These are phyloP conservation scores for Resseliella maxima DNA, from an alignment of 2,888 invertebrate genomes.

Conservation along the genomic window DNA sequence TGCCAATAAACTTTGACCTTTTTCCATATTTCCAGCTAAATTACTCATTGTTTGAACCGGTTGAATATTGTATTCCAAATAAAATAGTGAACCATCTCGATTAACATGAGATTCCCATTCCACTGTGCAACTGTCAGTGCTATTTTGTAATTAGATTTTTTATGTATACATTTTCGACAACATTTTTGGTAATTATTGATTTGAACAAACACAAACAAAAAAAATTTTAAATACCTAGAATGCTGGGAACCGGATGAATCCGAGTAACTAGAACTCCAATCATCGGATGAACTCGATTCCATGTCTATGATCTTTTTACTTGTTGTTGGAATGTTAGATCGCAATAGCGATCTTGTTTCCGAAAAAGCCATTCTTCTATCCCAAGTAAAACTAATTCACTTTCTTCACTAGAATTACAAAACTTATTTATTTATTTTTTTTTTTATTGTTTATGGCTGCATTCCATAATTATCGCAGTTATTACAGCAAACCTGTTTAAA, in stretches of 20 bases:
- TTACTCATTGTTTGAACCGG: background rate
- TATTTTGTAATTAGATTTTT: background rate
- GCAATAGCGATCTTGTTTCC: background rate
- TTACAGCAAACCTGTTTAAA: constrained; percentile 35
- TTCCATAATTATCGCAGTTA: constrained; percentile 40
- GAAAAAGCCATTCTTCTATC: constrained; percentile 26
- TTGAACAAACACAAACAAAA: background rate
- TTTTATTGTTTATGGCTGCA: constrained; percentile 46
- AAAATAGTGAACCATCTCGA: constrained; percentile 74
- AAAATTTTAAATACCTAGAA: constrained; percentile 27
- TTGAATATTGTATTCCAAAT: constrained; percentile 70
- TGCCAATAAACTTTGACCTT: background rate
- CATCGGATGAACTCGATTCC: constrained; percentile 53
- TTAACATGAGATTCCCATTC: constrained; percentile 77
- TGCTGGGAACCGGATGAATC: constrained; percentile 54
- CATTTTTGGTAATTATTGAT: background rate
- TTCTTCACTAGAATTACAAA: background rate
- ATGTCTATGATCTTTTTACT: background rate
- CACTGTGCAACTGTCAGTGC: constrained; percentile 71
- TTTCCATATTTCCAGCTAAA: background rate
- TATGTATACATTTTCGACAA: too few relatives aligned
- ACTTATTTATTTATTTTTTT: too few relatives aligned
- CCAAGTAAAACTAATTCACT: too few relatives aligned
- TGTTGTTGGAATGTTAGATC: background rate
- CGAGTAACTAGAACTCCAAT: constrained; percentile 57